A percentile compares a stretch with the other conserved stretches of the same genome.
These are phyloP conservation scores for Marronus borbonicus DNA, from an alignment of 2,888 invertebrate genomes.

Conservation along the genomic window DNA sequence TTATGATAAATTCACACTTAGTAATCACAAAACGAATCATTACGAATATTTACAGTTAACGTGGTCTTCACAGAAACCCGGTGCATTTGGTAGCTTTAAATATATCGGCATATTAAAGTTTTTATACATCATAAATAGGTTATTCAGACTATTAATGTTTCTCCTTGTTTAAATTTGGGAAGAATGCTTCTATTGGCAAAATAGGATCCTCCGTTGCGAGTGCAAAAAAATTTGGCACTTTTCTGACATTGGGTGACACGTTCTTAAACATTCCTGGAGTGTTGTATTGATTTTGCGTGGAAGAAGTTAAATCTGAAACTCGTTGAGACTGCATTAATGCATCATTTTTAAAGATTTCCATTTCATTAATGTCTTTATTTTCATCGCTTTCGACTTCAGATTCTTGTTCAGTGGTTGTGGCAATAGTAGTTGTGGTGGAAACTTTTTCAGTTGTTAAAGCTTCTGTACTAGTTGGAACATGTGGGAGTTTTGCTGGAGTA, in stretches of 20 bases:
- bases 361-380: conserved; percentile 65
- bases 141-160: conserved; percentile 49
- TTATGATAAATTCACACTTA: not conserved
- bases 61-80: too few relatives aligned
- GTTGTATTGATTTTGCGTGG: conserved; percentile 81
- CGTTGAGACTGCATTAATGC: conserved; percentile 76
- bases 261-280: conserved; percentile 82
- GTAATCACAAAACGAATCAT: not conserved
- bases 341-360: conserved; percentile 68
- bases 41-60: too few relatives aligned
- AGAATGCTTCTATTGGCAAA: conserved; percentile 86
- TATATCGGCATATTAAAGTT: not conserved
- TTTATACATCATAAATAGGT: not conserved
- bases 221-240: conserved; percentile 80
- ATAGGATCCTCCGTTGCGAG: conserved; percentile 86
- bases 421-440: conserved; percentile 29
- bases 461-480: conserved; percentile 35
- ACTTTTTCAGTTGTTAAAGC: conserved; percentile 36
- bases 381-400: conserved; percentile 67
- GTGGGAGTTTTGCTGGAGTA: conserved; percentile 46
- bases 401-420: not conserved
- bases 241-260: conserved; percentile 75
- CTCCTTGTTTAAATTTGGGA: conserved; percentile 77
- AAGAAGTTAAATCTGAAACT: conserved; percentile 82
- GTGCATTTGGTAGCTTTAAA: not conserved